phyloP scores from a whole-genome alignment of 2,797 vertebrate genomes.

The Channallabes apus region DNA sequence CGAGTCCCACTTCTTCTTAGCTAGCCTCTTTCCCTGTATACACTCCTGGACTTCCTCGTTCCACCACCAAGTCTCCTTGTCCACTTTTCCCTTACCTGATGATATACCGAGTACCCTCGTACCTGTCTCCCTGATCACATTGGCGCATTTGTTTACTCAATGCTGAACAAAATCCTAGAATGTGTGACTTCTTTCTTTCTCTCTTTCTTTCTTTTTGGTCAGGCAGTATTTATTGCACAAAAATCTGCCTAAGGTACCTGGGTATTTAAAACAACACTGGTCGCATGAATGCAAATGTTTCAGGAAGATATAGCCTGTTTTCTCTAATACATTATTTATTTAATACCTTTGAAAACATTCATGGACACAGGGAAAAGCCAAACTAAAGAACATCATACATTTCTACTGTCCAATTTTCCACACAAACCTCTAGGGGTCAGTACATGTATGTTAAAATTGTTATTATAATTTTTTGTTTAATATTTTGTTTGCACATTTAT shows the following conservation, averaged over 20 bases:
- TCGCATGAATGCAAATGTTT: background rate
- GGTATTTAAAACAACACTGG: background rate
- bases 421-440: constrained; percentile 41
- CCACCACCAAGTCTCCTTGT: too few relatives aligned
- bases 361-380: background rate
- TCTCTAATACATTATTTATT: background rate
- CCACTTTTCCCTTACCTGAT: too few relatives aligned
- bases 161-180: too few relatives aligned
- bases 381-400: background rate
- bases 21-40: too few relatives aligned
- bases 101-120: too few relatives aligned
- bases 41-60: too few relatives aligned
- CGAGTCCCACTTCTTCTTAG: too few relatives aligned
- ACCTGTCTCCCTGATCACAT: too few relatives aligned
- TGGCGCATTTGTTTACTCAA: too few relatives aligned
- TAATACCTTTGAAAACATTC: constrained; percentile 12
- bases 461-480: background rate
- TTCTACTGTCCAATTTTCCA: constrained; percentile 24
- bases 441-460: constrained; percentile 25
- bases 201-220: too few relatives aligned
- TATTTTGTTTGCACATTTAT: background rate
- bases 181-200: too few relatives aligned
- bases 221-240: too few relatives aligned
- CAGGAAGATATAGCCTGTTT: background rate
- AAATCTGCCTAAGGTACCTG: background rate